Conservation (phyloP, 2,888 invertebrate species). For the Pycnomerus fuliginosus region DNA sequence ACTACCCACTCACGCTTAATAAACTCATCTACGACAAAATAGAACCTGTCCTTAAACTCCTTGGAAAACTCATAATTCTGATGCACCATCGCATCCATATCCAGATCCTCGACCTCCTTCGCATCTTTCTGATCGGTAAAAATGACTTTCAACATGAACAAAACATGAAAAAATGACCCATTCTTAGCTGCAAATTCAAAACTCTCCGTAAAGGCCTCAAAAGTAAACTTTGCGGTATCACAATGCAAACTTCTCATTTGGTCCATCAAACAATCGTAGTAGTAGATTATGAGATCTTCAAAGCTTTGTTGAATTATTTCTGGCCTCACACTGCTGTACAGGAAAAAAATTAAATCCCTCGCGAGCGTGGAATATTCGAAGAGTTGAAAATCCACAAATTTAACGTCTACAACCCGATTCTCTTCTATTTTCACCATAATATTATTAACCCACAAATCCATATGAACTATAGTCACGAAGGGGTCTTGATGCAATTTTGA, state of each 20-base stretch:
- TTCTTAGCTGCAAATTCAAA: conserved; percentile 3
- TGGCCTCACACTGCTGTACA: conserved; percentile 31
- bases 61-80: too few relatives aligned
- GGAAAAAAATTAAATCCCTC: conserved; percentile 35
- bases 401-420: conserved; percentile 23
- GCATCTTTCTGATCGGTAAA: conserved; percentile 1
- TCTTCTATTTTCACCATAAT: conserved; percentile 53
- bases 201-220: neutral
- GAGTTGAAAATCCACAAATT: conserved; percentile 38
- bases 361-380: conserved; percentile 31
- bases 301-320: conserved; percentile 1
- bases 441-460: conserved; percentile 63
- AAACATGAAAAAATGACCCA: conserved; percentile 4
- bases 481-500: conserved; percentile 44
- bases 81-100: conserved; percentile 6
- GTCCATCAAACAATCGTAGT: conserved; percentile 6
- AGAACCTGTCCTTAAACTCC: too few relatives aligned
- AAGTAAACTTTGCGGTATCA: conserved; percentile 1
- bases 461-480: conserved; percentile 57
- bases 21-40: too few relatives aligned
- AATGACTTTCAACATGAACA: conserved; percentile 11
- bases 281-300: conserved; percentile 8
- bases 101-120: conserved; percentile 21
- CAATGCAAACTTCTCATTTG: conserved; percentile 3
- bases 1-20: too few relatives aligned